Percentiles rank a stretch among this genome's conserved stretches.
Conservation (phyloP, 2,797 vertebrate genomes). For the Anguilla marmorata region DNA sequence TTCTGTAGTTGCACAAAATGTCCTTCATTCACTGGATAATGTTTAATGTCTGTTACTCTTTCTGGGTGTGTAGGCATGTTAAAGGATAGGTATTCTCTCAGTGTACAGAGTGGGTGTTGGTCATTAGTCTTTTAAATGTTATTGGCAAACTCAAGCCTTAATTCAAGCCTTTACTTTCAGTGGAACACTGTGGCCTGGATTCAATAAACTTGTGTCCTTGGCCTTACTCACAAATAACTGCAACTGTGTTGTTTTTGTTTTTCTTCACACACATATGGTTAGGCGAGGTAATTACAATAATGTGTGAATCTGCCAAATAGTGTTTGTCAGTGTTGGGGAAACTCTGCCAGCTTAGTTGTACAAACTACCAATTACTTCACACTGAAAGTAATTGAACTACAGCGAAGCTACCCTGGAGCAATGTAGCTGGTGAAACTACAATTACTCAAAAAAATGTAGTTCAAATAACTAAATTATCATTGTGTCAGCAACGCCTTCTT, state of each 20-base stretch:
- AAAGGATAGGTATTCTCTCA: neutral
- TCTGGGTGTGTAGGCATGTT: neutral
- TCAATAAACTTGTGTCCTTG: neutral
- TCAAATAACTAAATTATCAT: no score
- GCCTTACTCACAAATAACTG: neutral
- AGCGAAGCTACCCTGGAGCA: no score
- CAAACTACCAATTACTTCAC: no score
- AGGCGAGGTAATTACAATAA: neutral
- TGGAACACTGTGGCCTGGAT: neutral
- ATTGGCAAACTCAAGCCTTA: neutral
- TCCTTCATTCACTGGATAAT: neutral
- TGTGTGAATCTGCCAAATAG: neutral
- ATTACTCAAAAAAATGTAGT: no score
- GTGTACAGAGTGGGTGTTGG: neutral
- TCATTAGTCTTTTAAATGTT: neutral
- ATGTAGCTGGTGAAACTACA: no score
- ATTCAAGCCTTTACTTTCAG: neutral
- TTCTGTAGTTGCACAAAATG: constrained; percentile 1
- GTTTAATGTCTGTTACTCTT: neutral
- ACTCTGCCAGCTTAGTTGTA: no score
- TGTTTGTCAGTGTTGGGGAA: neutral
- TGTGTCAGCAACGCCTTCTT: no score
- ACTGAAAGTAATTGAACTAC: no score
- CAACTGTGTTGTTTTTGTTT: neutral
- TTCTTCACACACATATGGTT: neutral